A percentile compares a stretch with the other conserved stretches of the same genome.
These are phyloP conservation scores for Pseudopleuronectes americanus DNA, from an alignment of 2,797 vertebrate species.

Conservation along the genomic window DNA sequence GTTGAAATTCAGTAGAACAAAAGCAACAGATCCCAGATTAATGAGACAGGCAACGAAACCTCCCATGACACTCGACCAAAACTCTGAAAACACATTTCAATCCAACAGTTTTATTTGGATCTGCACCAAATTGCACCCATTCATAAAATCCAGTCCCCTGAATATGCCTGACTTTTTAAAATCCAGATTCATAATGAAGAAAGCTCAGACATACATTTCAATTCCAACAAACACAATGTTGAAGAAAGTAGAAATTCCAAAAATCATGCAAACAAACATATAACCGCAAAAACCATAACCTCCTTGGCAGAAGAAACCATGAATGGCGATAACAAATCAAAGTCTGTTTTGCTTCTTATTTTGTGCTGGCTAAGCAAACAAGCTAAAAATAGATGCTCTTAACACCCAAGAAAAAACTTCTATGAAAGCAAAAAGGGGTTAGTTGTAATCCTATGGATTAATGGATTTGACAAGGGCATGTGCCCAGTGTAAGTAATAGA, in stretches of 20 bases:
- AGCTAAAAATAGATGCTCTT: conserved; percentile 68
- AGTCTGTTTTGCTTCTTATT: conserved; percentile 50
- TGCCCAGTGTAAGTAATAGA: conserved; percentile 77
- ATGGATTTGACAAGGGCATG: conserved; percentile 78
- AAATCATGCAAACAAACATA: no score
- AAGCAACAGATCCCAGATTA: conserved; percentile 17
- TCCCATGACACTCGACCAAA: no score
- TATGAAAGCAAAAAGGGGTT: conserved; percentile 78
- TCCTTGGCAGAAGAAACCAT: neutral
- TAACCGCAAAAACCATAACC: no score
- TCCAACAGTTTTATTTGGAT: no score
- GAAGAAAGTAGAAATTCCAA: no score
- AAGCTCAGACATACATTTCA: no score
- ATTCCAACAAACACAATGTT: no score
- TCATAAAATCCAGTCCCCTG: no score
- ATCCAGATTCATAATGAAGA: no score
- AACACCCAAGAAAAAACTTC: conserved; percentile 70
- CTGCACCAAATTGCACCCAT: no score
- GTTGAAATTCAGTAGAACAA: conserved; percentile 6
- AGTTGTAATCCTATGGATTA: conserved; percentile 81
- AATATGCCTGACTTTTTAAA: no score
- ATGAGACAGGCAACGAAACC: conserved; percentile 1
- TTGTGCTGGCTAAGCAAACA: conserved; percentile 62
- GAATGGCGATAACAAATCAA: conserved; percentile 10
- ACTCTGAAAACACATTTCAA: no score